Evolutionary conservation across 2,113 vertebrate species (phyloP).

Genomic region (Beaufortia kweichowensis): DNA sequence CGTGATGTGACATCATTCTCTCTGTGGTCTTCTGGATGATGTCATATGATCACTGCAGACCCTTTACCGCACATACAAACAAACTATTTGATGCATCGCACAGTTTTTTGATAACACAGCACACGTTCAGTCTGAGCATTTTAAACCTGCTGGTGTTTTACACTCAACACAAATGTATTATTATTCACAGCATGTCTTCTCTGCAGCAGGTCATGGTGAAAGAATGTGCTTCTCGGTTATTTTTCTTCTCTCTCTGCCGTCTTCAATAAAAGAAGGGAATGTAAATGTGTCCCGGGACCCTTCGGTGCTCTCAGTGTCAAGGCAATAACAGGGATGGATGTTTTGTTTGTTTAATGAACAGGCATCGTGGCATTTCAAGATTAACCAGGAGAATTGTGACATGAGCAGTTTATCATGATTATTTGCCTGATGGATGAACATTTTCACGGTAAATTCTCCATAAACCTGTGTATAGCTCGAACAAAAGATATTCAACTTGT

Average conservation of each 20-base stretch:
- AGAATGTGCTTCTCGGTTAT: conserved; percentile 42
- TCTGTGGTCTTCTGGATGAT: conserved; percentile 35
- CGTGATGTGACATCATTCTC: conserved; percentile 29
- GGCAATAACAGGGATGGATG: conserved; percentile 45
- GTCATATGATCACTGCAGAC: conserved; percentile 37
- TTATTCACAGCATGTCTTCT: conserved; percentile 38
- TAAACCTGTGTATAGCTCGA: conserved; percentile 33
- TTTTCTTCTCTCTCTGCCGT: conserved; percentile 17
- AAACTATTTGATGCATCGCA: conserved; percentile 32
- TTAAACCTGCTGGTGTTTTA: not conserved
- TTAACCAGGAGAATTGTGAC: conserved; percentile 42
- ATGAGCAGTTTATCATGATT: conserved; percentile 39
- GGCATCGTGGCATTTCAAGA: conserved; percentile 45
- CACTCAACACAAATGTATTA: conserved; percentile 35
- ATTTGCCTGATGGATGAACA: conserved; percentile 30
- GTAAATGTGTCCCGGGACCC: conserved; percentile 36
- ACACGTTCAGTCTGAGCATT: conserved; percentile 12
- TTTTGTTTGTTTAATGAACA: conserved; percentile 54
- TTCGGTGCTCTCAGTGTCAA: conserved; percentile 27
- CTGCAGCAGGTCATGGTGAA: conserved; percentile 40
- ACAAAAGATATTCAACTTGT: too few species aligned
- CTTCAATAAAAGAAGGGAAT: conserved; percentile 33
- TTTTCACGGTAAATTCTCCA: conserved; percentile 4
- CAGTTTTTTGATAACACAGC: conserved; percentile 18
- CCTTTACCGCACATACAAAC: conserved; percentile 30